phyloP scores from a whole-genome alignment of 2,888 invertebrate genomes.

The Cerastis leucographa region DNA sequence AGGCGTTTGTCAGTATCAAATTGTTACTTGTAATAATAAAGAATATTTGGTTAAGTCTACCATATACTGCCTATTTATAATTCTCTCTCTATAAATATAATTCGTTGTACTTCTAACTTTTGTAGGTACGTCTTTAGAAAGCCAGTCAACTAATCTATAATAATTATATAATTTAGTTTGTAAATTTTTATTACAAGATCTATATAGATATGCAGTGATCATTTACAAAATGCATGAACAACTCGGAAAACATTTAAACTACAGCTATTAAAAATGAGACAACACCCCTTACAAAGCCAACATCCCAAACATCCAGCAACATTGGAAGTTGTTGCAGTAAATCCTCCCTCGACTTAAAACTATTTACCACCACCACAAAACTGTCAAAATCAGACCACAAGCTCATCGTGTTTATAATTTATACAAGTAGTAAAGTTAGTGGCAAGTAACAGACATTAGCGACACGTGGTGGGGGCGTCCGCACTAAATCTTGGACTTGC shows the following conservation, averaged over 20 bases:
- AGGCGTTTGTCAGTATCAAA: not conserved
- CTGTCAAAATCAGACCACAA: slow-evolving; percentile 63
- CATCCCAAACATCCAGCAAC: slow-evolving; percentile 22
- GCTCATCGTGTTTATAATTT: slow-evolving; percentile 64
- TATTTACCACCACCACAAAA: slow-evolving; percentile 43
- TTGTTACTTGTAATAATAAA: not conserved
- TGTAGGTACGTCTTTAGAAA: not conserved
- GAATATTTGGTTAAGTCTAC: not conserved
- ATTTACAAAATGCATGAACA: not conserved
- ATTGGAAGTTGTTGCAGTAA: slow-evolving; percentile 38
- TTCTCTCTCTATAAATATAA: too few relatives aligned
- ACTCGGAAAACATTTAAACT: not conserved
- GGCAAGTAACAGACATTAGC: slow-evolving; percentile 64
- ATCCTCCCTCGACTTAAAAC: slow-evolving; percentile 33
- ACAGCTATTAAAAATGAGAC: not conserved
- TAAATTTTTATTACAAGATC: not conserved
- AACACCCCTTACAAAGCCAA: not conserved
- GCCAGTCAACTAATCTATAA: not conserved
- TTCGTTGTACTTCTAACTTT: not conserved
- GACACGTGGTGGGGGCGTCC: slow-evolving; percentile 70
- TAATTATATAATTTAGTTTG: too few relatives aligned
- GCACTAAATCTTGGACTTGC: slow-evolving; percentile 74
- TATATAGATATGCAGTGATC: not conserved
- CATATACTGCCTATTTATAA: too few relatives aligned
- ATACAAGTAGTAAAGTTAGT: slow-evolving; percentile 63